Base-by-base conservation (phyloP, 1,140 invertebrate species). In the Camponotus pennsylvanicus region DNA sequence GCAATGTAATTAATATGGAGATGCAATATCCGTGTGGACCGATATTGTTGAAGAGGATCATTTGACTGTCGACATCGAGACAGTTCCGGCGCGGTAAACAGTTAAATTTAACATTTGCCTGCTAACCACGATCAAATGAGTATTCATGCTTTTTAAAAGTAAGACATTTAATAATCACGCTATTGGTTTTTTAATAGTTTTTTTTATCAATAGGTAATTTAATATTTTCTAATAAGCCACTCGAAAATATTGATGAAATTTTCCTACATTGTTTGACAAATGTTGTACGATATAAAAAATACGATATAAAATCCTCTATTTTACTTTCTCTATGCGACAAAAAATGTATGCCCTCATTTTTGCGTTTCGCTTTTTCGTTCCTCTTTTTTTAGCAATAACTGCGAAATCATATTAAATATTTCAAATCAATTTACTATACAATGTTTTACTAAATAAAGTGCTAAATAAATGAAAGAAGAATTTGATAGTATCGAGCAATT, bases 361-460 rank as follows among this genome's bases (percentile, higher is more conserved):
- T 78, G 32, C 42, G 9, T 32, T 63, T 63, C 3, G 13, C 15
- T 13, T 66, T 64, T 49, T 0, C n/a, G 18, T 55, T 18, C 6
- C n/a, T 40, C 64, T 40, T 18, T 66, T n/a, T 66, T 45, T 34
- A 64, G 27, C 18, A 15, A 1, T 49, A 45, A 78, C 21, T 64
- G 27, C 13, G 27, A 63, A 77, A 45, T 45, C 32, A 45, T 64
- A 49, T 66, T 49, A 66, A 64, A 66, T 66, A 66, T 37, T 78
- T 49, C 2, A 42, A 64, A 45, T 78, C 42, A 49, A 27, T 66
- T 27, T 11, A 66, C 3, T 57, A 18, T 3, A 15, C 18, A 27
- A 0, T 21, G 11, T 21, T 34, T 8, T 45, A 49, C 18, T 34
- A n/a, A 15, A 63, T 7, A 9, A 57, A 64, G 45, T 13, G 63